phyloP scores from a whole-genome alignment of 2,113 vertebrate species.

The Fukomys damarensis region DNA sequence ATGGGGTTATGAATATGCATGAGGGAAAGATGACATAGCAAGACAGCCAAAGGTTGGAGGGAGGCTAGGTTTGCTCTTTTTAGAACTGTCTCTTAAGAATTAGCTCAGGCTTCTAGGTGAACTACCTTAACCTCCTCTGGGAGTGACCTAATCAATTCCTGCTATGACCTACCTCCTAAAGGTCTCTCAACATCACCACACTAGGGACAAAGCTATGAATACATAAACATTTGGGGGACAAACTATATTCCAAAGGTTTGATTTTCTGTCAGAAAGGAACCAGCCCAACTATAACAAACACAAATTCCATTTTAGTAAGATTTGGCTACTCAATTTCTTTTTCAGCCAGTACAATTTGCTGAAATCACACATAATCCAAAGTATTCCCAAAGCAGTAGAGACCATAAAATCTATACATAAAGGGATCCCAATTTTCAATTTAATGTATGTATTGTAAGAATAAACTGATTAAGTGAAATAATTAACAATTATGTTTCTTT shows the following conservation, averaged over 20 bases:
- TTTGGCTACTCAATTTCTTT: constrained; percentile 16
- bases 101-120: not conserved
- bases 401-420: constrained; percentile 20
- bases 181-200: not conserved
- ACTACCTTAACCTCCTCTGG: not conserved
- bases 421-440: not conserved
- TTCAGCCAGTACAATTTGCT: constrained; percentile 32
- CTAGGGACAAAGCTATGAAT: not conserved
- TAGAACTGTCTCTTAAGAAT: not conserved
- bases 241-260: not conserved
- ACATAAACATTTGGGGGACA: not conserved
- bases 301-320: constrained; percentile 36
- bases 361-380: not conserved
- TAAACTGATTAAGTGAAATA: constrained; percentile 51
- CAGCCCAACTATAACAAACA: not conserved
- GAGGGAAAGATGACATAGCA: not conserved
- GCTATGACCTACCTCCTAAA: not conserved
- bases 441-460: constrained; percentile 21
- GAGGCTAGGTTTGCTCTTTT: not conserved
- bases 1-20: not conserved
- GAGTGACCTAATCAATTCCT: not conserved
- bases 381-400: constrained; percentile 15
- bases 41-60: not conserved
- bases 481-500: constrained; percentile 56
- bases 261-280: not conserved